Evolutionary conservation across 2,113 vertebrate species (phyloP).

Genomic region (Corynorhinus townsendii): DNA sequence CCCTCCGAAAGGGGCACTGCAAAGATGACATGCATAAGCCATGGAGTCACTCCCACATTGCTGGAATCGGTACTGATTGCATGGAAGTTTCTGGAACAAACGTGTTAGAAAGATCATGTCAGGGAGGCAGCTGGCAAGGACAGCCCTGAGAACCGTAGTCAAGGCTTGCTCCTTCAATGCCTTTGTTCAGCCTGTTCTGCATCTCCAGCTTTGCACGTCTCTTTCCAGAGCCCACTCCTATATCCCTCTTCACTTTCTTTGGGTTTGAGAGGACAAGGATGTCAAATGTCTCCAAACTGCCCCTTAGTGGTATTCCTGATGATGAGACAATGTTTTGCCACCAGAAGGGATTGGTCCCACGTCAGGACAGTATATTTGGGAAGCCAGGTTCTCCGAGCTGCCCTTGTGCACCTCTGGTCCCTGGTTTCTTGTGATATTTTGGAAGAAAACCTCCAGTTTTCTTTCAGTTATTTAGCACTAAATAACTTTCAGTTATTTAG

Average conservation of each 20-base stretch:
- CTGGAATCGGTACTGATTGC: conserved; percentile 28
- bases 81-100: background rate
- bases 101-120: background rate
- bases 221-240: background rate
- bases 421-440: background rate
- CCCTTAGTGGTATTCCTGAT: background rate
- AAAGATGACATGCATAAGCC: conserved; percentile 30
- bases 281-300: background rate
- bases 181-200: background rate
- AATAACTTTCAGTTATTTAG: too few relatives aligned
- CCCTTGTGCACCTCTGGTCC: background rate
- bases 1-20: conserved; percentile 50
- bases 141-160: background rate
- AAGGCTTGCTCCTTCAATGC: background rate
- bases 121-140: background rate
- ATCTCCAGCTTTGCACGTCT: background rate
- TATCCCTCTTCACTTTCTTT: background rate
- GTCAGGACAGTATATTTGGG: background rate
- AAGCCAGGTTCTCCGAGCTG: background rate
- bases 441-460: background rate
- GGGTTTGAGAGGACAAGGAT: background rate
- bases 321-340: background rate
- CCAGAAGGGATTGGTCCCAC: background rate
- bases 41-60: conserved; percentile 4
- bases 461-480: too few relatives aligned